phyloP scores from a whole-genome alignment of 2,888 invertebrate genomes.

The Acanthopleura granulata region DNA sequence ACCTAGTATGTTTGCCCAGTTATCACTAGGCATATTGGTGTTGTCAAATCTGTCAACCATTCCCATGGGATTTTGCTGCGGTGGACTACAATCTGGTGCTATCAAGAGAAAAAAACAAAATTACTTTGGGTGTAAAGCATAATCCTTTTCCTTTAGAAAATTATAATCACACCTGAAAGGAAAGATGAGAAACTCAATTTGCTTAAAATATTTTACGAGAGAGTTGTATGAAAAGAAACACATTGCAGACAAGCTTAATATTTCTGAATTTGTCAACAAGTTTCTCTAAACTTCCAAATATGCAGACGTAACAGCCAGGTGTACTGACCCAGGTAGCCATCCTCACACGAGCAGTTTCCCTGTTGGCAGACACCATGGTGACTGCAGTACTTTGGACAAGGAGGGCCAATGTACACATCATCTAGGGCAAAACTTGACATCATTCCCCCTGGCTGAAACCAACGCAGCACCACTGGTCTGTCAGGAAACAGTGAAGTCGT shows the following conservation, averaged over 20 bases:
- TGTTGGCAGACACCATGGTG: constrained; percentile 66
- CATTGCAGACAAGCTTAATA: too few species aligned
- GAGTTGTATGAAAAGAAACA: too few species aligned
- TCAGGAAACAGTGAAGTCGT: background rate
- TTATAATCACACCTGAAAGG: too few species aligned
- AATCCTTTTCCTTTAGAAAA: too few species aligned
- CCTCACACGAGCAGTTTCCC: constrained; percentile 61
- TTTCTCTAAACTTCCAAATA: too few species aligned
- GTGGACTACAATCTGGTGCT: constrained; percentile 48
- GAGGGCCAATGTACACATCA: constrained; percentile 68
- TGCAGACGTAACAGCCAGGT: background rate
- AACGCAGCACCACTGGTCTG: constrained; percentile 59
- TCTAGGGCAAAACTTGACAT: constrained; percentile 65
- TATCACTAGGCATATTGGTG: constrained; percentile 54
- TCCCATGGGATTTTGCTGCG: constrained; percentile 48
- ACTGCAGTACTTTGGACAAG: constrained; percentile 66
- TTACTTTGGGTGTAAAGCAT: background rate
- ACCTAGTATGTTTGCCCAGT: constrained; percentile 63
- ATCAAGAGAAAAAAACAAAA: background rate
- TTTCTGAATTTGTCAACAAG: too few species aligned
- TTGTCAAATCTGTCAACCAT: constrained; percentile 68
- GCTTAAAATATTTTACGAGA: too few species aligned
- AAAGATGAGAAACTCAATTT: too few species aligned
- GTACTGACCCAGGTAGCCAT: constrained; percentile 45
- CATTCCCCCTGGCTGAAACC: constrained; percentile 64